phyloP scores from a whole-genome alignment of 2,113 vertebrate genomes.

The Pluvianellus socialis region DNA sequence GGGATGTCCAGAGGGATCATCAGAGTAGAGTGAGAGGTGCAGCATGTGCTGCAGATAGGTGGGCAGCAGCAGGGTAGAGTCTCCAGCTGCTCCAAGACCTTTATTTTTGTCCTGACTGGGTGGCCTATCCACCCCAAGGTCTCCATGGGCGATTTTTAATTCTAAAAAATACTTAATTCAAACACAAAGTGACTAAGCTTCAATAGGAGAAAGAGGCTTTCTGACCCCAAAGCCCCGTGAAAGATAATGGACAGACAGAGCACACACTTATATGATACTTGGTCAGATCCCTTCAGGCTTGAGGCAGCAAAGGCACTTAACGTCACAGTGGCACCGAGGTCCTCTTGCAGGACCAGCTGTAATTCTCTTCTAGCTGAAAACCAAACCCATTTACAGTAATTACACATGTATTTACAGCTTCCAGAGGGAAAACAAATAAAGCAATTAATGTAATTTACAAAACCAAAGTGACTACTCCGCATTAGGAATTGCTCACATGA shows the following conservation, averaged over 20 bases:
- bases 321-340: not conserved
- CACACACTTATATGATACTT: not conserved
- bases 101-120: not conserved
- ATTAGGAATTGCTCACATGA: not conserved
- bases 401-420: not conserved
- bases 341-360: not conserved
- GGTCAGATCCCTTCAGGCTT: not conserved
- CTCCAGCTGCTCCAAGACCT: not conserved
- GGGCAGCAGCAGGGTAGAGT: not conserved
- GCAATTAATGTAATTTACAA: not conserved
- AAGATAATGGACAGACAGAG: not conserved
- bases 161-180: not conserved
- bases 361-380: not conserved
- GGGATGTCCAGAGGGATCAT: not conserved
- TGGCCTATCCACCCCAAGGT: not conserved
- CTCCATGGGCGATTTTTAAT: not conserved
- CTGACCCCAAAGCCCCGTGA: not conserved
- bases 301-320: not conserved
- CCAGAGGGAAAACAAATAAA: not conserved
- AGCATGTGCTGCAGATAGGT: not conserved
- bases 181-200: not conserved
- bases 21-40: accelerated
- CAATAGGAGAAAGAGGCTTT: not conserved
- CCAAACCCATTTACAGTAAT: not conserved
- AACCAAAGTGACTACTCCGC: not conserved